phyloP scores from a whole-genome alignment of 2,888 invertebrate genomes.

The Morinoia aosen region DNA sequence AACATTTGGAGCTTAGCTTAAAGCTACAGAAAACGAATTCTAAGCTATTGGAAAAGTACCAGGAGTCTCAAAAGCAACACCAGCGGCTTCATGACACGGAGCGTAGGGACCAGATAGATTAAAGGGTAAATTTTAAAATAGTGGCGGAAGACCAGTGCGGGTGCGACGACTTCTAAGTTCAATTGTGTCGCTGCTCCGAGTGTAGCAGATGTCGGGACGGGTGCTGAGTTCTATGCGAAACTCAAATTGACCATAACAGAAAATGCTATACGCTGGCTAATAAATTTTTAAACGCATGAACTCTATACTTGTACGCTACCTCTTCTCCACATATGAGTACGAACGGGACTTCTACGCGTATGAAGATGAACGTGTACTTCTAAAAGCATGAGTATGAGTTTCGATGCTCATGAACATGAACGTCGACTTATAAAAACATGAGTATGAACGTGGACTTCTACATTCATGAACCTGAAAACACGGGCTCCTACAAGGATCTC shows the following conservation, averaged over 20 bases:
- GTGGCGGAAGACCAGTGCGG: neutral
- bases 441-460: too few species aligned
- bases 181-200: neutral
- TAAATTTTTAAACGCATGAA: neutral
- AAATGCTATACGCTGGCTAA: neutral
- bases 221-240: neutral
- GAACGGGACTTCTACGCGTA: too few species aligned
- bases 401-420: too few species aligned
- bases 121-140: neutral
- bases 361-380: too few species aligned
- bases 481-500: too few species aligned
- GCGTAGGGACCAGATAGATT: neutral
- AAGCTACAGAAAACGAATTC: neutral
- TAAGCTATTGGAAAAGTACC: neutral
- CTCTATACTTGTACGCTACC: too few species aligned
- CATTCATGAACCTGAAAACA: too few species aligned
- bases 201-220: neutral
- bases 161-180: neutral
- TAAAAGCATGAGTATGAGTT: too few species aligned
- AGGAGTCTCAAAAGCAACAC: neutral
- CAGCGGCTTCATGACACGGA: neutral
- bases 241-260: neutral
- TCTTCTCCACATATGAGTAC: too few species aligned
- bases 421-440: too few species aligned
- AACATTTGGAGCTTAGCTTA: constrained; percentile 4